phyloP scores from a whole-genome alignment of 1,140 invertebrate genomes.

The Ectropis grisescens region DNA sequence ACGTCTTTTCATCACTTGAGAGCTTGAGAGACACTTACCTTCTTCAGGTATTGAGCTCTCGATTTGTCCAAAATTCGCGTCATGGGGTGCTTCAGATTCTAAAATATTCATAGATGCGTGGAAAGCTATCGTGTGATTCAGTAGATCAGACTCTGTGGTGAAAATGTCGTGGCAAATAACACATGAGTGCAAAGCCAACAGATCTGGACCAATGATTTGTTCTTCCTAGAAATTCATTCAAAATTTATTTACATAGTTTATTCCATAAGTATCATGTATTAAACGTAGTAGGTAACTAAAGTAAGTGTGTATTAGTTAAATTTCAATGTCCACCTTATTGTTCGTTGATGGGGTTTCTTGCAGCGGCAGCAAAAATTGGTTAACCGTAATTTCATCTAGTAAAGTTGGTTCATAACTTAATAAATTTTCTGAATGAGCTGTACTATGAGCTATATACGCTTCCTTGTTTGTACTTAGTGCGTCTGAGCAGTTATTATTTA shows the following conservation, averaged over 20 bases:
- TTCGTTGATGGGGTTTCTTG: slow-evolving; percentile 14
- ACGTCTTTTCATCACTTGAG: no score
- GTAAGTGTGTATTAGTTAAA: no score
- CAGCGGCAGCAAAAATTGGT: slow-evolving; percentile 48
- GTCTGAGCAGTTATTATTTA: slow-evolving; percentile 11
- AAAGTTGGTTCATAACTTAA: slow-evolving; percentile 44
- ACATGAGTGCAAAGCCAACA: slow-evolving; percentile 49
- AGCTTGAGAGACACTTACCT: no score
- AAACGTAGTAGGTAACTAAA: no score
- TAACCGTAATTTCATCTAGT: slow-evolving; percentile 49
- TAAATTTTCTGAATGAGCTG: slow-evolving; percentile 32
- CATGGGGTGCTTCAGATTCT: slow-evolving; percentile 1
- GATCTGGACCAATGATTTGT: slow-evolving; percentile 29
- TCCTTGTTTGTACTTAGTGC: no score
- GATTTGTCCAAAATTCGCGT: no score
- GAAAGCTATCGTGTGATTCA: slow-evolving; percentile 49
- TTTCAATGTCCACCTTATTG: no score
- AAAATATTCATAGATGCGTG: slow-evolving; percentile 30
- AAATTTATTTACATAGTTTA: no score
- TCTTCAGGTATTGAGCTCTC: no score
- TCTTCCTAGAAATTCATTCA: slow-evolving; percentile 28
- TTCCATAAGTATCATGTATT: no score
- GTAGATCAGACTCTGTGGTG: slow-evolving; percentile 47
- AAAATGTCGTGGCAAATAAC: slow-evolving; percentile 57
- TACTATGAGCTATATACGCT: slow-evolving; percentile 22